These are phyloP conservation scores for Campylomormyrus tamandua DNA, from an alignment of 2,113 vertebrate genomes.

Conservation along the genomic window DNA sequence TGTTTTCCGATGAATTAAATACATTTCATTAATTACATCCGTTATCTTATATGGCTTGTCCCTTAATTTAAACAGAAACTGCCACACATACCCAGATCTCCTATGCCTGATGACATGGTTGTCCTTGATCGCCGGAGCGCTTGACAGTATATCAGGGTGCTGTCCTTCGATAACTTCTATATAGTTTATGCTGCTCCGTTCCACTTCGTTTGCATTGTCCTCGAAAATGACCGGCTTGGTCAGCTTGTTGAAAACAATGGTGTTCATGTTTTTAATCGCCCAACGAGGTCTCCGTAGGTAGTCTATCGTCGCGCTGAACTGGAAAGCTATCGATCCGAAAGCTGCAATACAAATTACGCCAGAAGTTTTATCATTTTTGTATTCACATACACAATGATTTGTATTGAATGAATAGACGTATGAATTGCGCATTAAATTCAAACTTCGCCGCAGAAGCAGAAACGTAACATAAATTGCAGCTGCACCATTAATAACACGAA, in stretches of 20 bases:
- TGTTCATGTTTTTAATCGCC: constrained; percentile 59
- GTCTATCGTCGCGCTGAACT: background rate
- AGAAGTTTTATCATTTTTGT: background rate
- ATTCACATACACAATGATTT: background rate
- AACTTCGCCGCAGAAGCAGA: background rate
- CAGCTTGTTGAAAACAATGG: constrained; percentile 71
- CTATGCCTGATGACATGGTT: constrained; percentile 69
- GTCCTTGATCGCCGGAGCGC: constrained; percentile 63
- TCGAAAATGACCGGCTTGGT: constrained; percentile 67
- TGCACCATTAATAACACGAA: background rate
- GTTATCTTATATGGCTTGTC: background rate
- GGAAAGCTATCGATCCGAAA: background rate
- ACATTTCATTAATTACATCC: background rate
- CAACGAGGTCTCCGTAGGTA: background rate
- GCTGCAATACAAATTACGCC: background rate
- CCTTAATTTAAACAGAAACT: background rate
- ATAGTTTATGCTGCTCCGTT: constrained; percentile 58
- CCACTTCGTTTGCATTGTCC: constrained; percentile 52
- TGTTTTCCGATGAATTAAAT: background rate
- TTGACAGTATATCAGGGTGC: constrained; percentile 56
- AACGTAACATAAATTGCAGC: background rate
- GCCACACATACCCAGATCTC: constrained; percentile 71
- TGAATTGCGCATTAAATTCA: background rate
- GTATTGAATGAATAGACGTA: background rate
- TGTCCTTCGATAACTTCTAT: constrained; percentile 56